Conservation (phyloP, 2,888 invertebrate genomes). For the Schizaphis graminum region DNA sequence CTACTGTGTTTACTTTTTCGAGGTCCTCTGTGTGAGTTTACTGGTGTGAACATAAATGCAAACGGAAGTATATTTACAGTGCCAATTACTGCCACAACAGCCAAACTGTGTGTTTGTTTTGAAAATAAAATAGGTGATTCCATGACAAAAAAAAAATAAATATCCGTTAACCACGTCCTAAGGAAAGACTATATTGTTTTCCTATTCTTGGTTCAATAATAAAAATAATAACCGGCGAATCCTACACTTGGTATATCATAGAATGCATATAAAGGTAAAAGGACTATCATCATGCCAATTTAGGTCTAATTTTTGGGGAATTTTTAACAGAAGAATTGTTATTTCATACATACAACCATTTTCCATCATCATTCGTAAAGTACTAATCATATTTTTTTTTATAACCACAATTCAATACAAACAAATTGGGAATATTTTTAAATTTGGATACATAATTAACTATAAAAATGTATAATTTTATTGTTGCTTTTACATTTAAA, state of each 20-base stretch:
- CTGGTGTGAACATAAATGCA: not conserved
- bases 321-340: not conserved
- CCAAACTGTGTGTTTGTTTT: slow-evolving; percentile 22
- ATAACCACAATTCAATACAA: not conserved
- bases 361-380: not conserved
- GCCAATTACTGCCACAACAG: slow-evolving; percentile 2
- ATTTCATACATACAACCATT: not conserved
- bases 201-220: not conserved
- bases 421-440: not conserved
- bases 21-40: not conserved
- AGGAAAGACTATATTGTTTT: not conserved
- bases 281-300: too few relatives aligned
- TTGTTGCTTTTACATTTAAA: not conserved
- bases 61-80: slow-evolving; percentile 35
- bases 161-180: not conserved
- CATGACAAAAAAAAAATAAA: not conserved
- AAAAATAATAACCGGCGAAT: not conserved
- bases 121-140: not conserved
- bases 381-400: not conserved
- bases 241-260: not conserved
- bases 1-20: slow-evolving; percentile 5
- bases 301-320: not conserved
- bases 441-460: not conserved
- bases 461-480: not conserved
- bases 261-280: not conserved